phyloP scores from a whole-genome alignment of 1,140 invertebrate genomes.

The Chrysomallon squamiferum region DNA sequence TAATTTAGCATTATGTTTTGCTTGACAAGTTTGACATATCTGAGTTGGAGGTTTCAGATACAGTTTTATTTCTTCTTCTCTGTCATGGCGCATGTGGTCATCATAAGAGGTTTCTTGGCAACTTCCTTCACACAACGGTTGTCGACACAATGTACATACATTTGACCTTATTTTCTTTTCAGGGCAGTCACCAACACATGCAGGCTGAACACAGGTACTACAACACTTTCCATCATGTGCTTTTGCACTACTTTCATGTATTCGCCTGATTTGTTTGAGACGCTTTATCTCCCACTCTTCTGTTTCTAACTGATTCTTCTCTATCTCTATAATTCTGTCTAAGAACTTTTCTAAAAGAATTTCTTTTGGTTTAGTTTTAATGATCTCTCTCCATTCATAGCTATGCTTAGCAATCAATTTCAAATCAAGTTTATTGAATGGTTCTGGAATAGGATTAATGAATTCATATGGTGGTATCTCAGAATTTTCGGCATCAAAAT shows the following conservation, averaged over 20 bases:
- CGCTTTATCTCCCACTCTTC: slow-evolving; percentile 50
- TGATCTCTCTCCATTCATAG: slow-evolving; percentile 40
- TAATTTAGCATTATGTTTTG: slow-evolving; percentile 40
- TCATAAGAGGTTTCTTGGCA: slow-evolving; percentile 51
- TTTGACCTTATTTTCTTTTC: slow-evolving; percentile 33
- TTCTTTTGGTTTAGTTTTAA: slow-evolving; percentile 12
- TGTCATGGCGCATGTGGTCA: slow-evolving; percentile 41
- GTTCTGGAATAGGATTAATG: slow-evolving; percentile 34
- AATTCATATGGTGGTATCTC: slow-evolving; percentile 48
- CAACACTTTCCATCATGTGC: slow-evolving; percentile 42
- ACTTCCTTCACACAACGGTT: slow-evolving; percentile 39
- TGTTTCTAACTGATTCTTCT: slow-evolving; percentile 50
- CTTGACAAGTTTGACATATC: slow-evolving; percentile 46
- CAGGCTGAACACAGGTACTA: slow-evolving; percentile 45
- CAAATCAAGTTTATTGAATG: slow-evolving; percentile 39
- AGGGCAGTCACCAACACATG: slow-evolving; percentile 56
- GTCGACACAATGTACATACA: slow-evolving; percentile 42
- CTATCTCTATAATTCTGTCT: slow-evolving; percentile 50
- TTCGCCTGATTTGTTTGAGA: slow-evolving; percentile 16
- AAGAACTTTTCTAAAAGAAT: slow-evolving; percentile 28
- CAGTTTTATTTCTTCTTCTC: slow-evolving; percentile 19
- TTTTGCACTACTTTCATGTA: slow-evolving; percentile 30
- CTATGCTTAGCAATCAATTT: slow-evolving; percentile 38
- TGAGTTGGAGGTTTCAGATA: slow-evolving; percentile 25
- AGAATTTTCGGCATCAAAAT: slow-evolving; percentile 49